These are phyloP conservation scores for Carlito syrichta DNA, from an alignment of 2,113 vertebrate genomes.

Conservation along the genomic window DNA sequence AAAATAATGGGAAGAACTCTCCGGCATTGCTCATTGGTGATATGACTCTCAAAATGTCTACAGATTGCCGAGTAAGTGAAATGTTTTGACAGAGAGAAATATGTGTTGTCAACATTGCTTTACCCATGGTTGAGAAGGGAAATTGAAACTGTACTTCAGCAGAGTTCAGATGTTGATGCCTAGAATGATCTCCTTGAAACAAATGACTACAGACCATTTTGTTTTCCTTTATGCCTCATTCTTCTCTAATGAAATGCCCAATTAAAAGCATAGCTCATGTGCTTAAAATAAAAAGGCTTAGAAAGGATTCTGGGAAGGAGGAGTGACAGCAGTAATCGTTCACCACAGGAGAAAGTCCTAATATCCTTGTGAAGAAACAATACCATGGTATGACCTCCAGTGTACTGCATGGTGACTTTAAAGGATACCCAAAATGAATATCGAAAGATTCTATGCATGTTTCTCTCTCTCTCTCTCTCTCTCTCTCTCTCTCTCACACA, in stretches of 20 bases:
- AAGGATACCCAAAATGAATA: background rate
- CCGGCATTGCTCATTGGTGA: constrained; percentile 36
- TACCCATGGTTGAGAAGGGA: constrained; percentile 66
- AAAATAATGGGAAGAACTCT: constrained; percentile 73
- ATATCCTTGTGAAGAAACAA: background rate
- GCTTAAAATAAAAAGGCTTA: background rate
- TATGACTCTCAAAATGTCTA: constrained; percentile 67
- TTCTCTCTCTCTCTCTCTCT: no score
- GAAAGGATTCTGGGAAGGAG: background rate
- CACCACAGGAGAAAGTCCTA: background rate
- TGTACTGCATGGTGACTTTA: background rate
- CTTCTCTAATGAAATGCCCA: constrained; percentile 56
- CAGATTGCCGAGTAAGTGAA: constrained; percentile 72
- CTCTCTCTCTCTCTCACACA: no score
- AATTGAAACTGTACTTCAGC: constrained; percentile 72
- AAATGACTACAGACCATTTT: constrained; percentile 40
- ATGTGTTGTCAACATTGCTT: constrained; percentile 77
- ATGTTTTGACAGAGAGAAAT: constrained; percentile 82
- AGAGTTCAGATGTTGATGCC: constrained; percentile 40
- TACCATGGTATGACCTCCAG: background rate
- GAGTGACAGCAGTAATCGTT: background rate
- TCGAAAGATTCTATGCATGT: background rate
- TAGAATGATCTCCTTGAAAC: constrained; percentile 59
- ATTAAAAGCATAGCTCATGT: constrained; percentile 45
- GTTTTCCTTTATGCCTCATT: constrained; percentile 59